phyloP scores from a whole-genome alignment of 2,888 invertebrate genomes.

The Abscondita cerata region DNA sequence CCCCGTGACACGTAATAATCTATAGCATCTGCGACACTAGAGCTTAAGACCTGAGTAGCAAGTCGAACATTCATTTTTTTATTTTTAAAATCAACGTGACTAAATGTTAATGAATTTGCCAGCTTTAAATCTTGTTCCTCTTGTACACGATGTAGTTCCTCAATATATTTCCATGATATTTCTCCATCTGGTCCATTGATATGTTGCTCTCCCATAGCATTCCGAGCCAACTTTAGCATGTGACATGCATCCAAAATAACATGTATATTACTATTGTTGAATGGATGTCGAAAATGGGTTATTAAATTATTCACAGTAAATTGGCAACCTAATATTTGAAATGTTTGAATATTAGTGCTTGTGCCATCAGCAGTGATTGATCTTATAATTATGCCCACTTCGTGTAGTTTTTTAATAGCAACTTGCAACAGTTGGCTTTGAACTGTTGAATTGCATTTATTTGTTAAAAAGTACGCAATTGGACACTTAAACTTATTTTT shows the following conservation, averaged over 20 bases:
- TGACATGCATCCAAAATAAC: slow-evolving; percentile 18
- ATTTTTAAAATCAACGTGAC: too few relatives aligned
- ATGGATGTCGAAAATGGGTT: slow-evolving; percentile 14
- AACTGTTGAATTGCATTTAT: slow-evolving; percentile 21
- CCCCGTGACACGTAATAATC: too few relatives aligned
- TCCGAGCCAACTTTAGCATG: slow-evolving; percentile 16
- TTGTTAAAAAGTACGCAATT: slow-evolving; percentile 22
- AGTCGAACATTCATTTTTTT: too few relatives aligned
- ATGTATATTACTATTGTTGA: slow-evolving; percentile 6
- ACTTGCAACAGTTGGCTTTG: slow-evolving; percentile 25
- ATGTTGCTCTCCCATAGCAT: too few relatives aligned
- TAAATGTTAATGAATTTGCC: too few relatives aligned
- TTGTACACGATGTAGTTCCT: too few relatives aligned
- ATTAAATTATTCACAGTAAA: too few relatives aligned
- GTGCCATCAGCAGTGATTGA: slow-evolving; percentile 31
- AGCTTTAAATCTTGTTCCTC: too few relatives aligned
- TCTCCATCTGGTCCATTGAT: too few relatives aligned
- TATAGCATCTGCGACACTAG: too few relatives aligned
- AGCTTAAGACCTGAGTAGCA: too few relatives aligned
- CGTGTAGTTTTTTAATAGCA: slow-evolving; percentile 22
- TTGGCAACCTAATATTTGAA: slow-evolving; percentile 16
- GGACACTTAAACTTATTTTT: slow-evolving; percentile 27
- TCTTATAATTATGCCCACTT: slow-evolving; percentile 17
- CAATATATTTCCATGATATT: too few relatives aligned
- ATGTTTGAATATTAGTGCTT: slow-evolving; percentile 15